phyloP scores from a whole-genome alignment of 2,113 vertebrate genomes.

The Oxygymnocypris stewartii region DNA sequence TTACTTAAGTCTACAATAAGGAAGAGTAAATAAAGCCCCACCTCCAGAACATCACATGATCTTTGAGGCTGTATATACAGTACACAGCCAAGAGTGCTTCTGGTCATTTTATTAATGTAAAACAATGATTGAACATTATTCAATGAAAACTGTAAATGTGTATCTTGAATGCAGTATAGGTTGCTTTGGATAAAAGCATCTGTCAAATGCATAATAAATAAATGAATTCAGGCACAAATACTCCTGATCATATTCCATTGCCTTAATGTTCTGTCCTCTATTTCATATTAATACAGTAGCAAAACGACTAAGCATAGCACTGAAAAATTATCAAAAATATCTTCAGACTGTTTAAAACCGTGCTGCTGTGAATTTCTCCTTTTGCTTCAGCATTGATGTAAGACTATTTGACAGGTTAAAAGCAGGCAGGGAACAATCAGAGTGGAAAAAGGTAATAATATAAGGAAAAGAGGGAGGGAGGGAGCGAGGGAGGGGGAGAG shows the following conservation, averaged over 20 bases:
- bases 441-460: constrained; percentile 15
- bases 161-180: neutral
- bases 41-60: neutral
- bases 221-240: neutral
- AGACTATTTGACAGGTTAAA: constrained; percentile 2
- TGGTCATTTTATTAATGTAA: neutral
- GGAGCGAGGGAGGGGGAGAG: too few relatives aligned
- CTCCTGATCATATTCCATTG: neutral
- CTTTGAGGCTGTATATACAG: neutral
- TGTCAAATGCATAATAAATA: neutral
- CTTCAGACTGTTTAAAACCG: neutral
- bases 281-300: neutral
- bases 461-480: neutral
- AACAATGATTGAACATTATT: too few relatives aligned
- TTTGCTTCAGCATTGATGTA: neutral
- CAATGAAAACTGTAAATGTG: too few relatives aligned
- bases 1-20: too few relatives aligned
- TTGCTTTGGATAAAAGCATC: neutral
- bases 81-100: neutral
- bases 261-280: neutral
- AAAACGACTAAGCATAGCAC: neutral
- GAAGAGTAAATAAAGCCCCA: neutral
- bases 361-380: neutral
- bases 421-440: constrained; percentile 11
- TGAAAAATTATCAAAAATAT: neutral